Conservation (phyloP, 2,113 vertebrate genomes). For the Reinhardtius hippoglossoides region DNA sequence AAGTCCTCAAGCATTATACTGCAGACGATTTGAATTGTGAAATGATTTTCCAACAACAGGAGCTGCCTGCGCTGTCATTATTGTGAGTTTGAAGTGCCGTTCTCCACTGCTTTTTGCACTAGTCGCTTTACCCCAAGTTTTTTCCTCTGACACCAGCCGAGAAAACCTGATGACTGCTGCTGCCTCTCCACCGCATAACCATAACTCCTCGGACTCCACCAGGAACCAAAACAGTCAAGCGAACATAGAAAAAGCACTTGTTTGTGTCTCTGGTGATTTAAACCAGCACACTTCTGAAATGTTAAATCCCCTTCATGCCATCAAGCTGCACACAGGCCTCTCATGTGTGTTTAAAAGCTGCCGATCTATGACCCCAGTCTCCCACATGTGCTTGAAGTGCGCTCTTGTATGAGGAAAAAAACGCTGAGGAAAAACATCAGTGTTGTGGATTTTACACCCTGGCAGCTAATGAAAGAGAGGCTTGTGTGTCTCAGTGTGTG, state of each 20-base stretch:
- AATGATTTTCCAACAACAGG: slow-evolving; percentile 43
- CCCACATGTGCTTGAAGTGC: slow-evolving; percentile 12
- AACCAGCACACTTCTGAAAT: slow-evolving; percentile 5
- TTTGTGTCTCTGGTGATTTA: slow-evolving; percentile 32
- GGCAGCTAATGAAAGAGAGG: slow-evolving; percentile 12
- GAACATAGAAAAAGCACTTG: background rate
- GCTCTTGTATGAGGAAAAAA: background rate
- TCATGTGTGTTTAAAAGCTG: slow-evolving; percentile 30
- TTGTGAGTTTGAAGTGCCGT: background rate
- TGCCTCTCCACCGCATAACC: slow-evolving; percentile 4
- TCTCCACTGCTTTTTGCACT: background rate
- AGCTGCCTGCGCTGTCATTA: slow-evolving; percentile 23
- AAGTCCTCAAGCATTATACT: slow-evolving; percentile 29
- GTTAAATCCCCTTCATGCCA: slow-evolving; percentile 1
- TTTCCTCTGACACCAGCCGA: background rate
- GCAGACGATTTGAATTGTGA: slow-evolving; percentile 34
- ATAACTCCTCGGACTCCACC: slow-evolving; percentile 28
- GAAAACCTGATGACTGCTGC: slow-evolving; percentile 12
- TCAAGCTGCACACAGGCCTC: background rate
- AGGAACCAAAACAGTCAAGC: slow-evolving; percentile 28
- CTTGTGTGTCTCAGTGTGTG: background rate
- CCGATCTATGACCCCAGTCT: slow-evolving; percentile 15
- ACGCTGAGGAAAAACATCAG: slow-evolving; percentile 9
- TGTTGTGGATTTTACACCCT: slow-evolving; percentile 4
- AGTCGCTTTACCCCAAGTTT: slow-evolving; percentile 1